Base-by-base conservation (phyloP, 2,888 invertebrate species). In the Timema podura region DNA sequence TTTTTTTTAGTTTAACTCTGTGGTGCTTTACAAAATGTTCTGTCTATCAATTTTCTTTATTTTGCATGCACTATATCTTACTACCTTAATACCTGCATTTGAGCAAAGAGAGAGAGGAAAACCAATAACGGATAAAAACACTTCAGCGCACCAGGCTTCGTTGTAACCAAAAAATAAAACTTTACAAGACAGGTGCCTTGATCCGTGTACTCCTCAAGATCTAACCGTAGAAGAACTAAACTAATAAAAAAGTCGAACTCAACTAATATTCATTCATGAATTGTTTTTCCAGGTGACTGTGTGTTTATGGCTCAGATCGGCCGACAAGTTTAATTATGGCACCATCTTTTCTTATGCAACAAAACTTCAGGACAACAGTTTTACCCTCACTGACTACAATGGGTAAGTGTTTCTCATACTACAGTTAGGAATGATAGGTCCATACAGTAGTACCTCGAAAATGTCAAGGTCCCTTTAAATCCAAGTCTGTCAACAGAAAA, bases 271-370 rank as follows among this genome's bases (percentile, higher is more conserved):
- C n/a, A 51, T 51, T 11, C n/a, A 51, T 51, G 46, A 46, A 16
- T 44, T 51, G 65, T 16, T 51, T 30, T 69, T n/a, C 15, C 76
- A 87, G 81, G 80, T 88, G 15, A 85, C 87, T 1, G 82, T 86
- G 51, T 88, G 89, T 75, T 81, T 88, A 64, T 90, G 90, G 90
- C 82, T 90, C 77, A 83, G 85, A 76, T 86, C 88, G 0, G 77
- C 79, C 45, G 89, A 90, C 76, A 83, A 79, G 11, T 82, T 84
- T 64, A 89, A 90, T 78, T 89, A 89, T 76, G 90, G 90, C 11
- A 89, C 90, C 0, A 82, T 89, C 7, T 79, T 90, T 48, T 90
- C 90, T 0, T 90, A 90, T 76, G 89, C 90, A 9, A 89, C 87
- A 0, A 77, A 78, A 61, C 77, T 80, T 59, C 78, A 81, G 65